phyloP scores from a whole-genome alignment of 1,140 invertebrate genomes.

The Hylaeus volcanicus region DNA sequence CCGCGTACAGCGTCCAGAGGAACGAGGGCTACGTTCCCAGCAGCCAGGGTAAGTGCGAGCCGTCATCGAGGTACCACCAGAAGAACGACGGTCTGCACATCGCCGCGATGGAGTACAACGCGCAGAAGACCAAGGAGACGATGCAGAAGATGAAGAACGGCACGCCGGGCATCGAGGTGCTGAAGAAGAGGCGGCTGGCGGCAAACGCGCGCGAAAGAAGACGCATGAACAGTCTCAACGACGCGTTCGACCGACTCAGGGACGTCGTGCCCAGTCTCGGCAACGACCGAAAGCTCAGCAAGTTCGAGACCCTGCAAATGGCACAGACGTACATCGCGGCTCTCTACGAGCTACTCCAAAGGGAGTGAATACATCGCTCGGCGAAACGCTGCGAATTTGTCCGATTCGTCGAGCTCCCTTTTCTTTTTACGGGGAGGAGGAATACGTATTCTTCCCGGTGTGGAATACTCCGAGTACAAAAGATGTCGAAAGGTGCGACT shows the following conservation, averaged over 20 bases:
- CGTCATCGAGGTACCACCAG: slow-evolving; percentile 44
- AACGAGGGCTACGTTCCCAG: slow-evolving; percentile 41
- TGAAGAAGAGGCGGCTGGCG: slow-evolving; percentile 89
- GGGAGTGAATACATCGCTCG: slow-evolving; percentile 59
- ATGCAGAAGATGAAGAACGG: slow-evolving; percentile 73
- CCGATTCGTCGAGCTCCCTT: too few relatives aligned
- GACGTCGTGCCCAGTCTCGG: slow-evolving; percentile 90
- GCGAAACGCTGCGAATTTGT: background rate
- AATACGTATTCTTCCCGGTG: background rate
- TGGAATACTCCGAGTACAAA: slow-evolving; percentile 12
- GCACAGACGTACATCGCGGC: slow-evolving; percentile 92
- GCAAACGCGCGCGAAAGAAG: slow-evolving; percentile 90
- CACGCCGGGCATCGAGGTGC: slow-evolving; percentile 82
- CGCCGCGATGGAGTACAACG: slow-evolving; percentile 52
- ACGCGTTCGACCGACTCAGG: slow-evolving; percentile 90
- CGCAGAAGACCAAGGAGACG: slow-evolving; percentile 65
- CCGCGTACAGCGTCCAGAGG: slow-evolving; percentile 53
- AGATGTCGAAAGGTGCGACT: background rate
- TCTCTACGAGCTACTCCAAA: slow-evolving; percentile 83
- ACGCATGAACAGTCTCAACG: slow-evolving; percentile 91
- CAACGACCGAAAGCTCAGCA: slow-evolving; percentile 90
- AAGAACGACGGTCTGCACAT: slow-evolving; percentile 50
- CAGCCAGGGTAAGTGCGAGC: slow-evolving; percentile 47
- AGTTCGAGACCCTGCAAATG: slow-evolving; percentile 94
- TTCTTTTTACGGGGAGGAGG: background rate